A percentile compares a stretch with the other conserved stretches of the same genome.
These are phyloP conservation scores for Gadopsis bispinosus DNA, from an alignment of 2,797 vertebrate genomes.

Conservation along the genomic window DNA sequence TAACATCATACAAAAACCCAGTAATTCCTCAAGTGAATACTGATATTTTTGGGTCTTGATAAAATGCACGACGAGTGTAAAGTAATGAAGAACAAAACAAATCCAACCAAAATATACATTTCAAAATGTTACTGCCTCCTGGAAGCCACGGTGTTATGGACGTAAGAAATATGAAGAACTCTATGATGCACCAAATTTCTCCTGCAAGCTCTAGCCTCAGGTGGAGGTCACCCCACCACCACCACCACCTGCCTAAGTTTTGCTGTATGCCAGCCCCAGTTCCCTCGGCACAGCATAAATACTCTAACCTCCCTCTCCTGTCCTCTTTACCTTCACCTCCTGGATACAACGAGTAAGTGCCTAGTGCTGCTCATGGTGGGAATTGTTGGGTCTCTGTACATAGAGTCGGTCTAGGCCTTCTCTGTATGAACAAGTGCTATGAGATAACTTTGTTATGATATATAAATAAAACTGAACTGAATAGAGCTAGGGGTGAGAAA, in stretches of 20 bases:
- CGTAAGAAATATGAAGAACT: neutral
- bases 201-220: neutral
- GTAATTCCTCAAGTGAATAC: no score
- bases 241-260: neutral
- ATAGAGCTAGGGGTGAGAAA: neutral
- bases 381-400: no score
- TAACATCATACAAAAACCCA: no score
- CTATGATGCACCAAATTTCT: neutral
- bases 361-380: no score
- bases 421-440: no score
- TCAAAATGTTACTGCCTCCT: neutral
- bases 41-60: neutral
- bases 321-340: neutral
- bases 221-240: neutral
- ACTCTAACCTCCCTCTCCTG: neutral
- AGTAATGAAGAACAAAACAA: neutral
- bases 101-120: no score
- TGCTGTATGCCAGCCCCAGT: neutral
- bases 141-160: neutral
- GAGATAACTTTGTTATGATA: no score
- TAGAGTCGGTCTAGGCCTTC: no score
- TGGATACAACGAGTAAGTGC: neutral
- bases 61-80: neutral
- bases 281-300: neutral
- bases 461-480: no score